These are phyloP conservation scores for Cavia porcellus DNA, from an alignment of 2,113 vertebrate genomes.

Conservation along the genomic window DNA sequence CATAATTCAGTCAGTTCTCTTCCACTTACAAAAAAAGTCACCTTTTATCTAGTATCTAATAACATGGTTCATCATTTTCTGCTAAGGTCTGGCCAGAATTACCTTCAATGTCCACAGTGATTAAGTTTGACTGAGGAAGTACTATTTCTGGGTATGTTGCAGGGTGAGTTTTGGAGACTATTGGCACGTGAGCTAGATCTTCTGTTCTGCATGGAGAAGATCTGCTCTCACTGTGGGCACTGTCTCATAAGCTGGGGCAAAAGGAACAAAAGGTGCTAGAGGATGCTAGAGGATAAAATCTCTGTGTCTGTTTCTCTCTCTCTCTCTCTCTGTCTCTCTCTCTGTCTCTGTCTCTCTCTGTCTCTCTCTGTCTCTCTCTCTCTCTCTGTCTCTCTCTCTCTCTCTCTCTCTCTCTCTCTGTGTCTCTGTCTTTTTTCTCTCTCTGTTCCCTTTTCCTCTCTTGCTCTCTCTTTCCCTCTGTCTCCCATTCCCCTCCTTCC, in stretches of 20 bases:
- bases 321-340: neutral
- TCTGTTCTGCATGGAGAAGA: neutral
- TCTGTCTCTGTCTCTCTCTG: too few relatives aligned
- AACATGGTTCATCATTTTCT: neutral
- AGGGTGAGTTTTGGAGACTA: neutral
- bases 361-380: too few relatives aligned
- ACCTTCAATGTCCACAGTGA: neutral
- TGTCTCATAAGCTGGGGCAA: neutral
- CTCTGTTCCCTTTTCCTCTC: too few relatives aligned
- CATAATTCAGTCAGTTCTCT: neutral
- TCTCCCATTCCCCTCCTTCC: too few relatives aligned
- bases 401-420: neutral
- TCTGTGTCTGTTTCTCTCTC: too few relatives aligned
- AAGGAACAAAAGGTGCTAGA: neutral
- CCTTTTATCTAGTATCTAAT: neutral
- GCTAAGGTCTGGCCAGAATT: neutral
- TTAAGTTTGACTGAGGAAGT: neutral
- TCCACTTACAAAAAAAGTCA: neutral
- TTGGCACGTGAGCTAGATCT: neutral
- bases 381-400: too few relatives aligned
- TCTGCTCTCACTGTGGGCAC: neutral
- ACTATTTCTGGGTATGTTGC: neutral
- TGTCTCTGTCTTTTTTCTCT: too few relatives aligned
- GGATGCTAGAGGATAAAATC: neutral
- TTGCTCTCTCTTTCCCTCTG: too few relatives aligned